Conservation (phyloP, 1,140 invertebrate genomes). For the Battus philenor region DNA sequence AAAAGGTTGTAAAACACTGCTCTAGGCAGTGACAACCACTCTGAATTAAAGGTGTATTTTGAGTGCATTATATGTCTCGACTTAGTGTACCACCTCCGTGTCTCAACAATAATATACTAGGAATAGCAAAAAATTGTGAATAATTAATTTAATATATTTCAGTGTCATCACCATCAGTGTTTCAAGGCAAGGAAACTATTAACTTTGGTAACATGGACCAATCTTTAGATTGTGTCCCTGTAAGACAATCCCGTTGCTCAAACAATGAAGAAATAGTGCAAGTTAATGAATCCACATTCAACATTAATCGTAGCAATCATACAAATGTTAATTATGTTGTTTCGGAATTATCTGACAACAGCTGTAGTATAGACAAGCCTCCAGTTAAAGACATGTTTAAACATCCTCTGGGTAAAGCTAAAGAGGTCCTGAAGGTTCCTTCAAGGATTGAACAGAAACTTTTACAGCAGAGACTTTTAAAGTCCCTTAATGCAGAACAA, state of each 20-base stretch:
- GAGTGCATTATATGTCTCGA: too few species aligned
- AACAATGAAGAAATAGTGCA: constrained; percentile 24
- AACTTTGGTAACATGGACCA: constrained; percentile 43
- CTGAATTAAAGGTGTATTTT: too few species aligned
- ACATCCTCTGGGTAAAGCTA: neutral
- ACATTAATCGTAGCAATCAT: neutral
- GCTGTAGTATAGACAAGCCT: constrained; percentile 4
- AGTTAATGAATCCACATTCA: constrained; percentile 18
- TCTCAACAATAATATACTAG: too few species aligned
- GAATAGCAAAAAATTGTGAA: too few species aligned
- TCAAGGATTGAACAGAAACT: constrained; percentile 6
- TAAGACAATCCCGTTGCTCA: constrained; percentile 37
- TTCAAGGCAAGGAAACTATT: constrained; percentile 12
- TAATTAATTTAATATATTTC: too few species aligned
- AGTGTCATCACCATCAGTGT: neutral
- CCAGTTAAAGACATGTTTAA: neutral
- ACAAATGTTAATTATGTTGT: constrained; percentile 14
- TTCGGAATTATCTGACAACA: constrained; percentile 17
- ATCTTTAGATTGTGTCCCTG: constrained; percentile 50
- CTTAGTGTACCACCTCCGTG: too few species aligned
- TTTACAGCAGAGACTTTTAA: constrained; percentile 4
- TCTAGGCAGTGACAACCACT: too few species aligned
- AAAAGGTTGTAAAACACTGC: too few species aligned
- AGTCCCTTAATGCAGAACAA: constrained; percentile 11
- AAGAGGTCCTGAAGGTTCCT: neutral